phyloP scores from a whole-genome alignment of 2,797 vertebrate genomes.

The Aplochiton taeniatus region DNA sequence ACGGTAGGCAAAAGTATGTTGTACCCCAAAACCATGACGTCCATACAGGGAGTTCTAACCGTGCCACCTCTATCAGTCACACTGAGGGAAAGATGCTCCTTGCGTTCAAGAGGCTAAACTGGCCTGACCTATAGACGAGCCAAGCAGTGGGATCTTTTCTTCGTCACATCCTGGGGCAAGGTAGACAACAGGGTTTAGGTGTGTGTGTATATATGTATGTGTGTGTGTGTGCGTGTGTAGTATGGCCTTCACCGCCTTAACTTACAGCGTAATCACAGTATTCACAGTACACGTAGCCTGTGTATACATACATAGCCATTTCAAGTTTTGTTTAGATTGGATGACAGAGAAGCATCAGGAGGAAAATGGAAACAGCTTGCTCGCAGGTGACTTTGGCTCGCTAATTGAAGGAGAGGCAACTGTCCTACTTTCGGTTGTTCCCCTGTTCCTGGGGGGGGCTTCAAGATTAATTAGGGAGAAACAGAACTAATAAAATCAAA shows the following conservation, averaged over 20 bases:
- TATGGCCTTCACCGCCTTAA: neutral
- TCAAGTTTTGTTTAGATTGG: constrained; percentile 44
- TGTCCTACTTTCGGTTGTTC: constrained; percentile 75
- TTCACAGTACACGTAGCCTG: too few relatives aligned
- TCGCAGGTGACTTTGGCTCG: constrained; percentile 55
- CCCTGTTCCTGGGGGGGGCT: constrained; percentile 73
- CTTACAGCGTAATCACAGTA: too few relatives aligned
- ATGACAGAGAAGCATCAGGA: constrained; percentile 74
- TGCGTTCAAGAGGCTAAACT: too few relatives aligned
- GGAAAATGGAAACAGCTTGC: constrained; percentile 67
- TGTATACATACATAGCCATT: too few relatives aligned
- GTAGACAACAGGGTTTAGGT: constrained; percentile 37
- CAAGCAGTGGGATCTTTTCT: too few relatives aligned
- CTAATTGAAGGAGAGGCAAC: constrained; percentile 78
- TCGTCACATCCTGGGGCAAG: too few relatives aligned
- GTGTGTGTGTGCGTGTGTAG: constrained; percentile 18
- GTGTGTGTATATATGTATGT: constrained; percentile 14
- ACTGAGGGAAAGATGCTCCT: too few relatives aligned
- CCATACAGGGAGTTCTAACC: too few relatives aligned
- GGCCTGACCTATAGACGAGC: too few relatives aligned
- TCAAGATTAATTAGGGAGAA: constrained; percentile 81
- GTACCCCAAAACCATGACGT: too few relatives aligned
- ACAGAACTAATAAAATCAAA: constrained; percentile 80
- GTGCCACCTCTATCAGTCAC: too few relatives aligned
- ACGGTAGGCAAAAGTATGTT: too few relatives aligned